phyloP scores from a whole-genome alignment of 2,113 vertebrate species.

The Nestor notabilis region DNA sequence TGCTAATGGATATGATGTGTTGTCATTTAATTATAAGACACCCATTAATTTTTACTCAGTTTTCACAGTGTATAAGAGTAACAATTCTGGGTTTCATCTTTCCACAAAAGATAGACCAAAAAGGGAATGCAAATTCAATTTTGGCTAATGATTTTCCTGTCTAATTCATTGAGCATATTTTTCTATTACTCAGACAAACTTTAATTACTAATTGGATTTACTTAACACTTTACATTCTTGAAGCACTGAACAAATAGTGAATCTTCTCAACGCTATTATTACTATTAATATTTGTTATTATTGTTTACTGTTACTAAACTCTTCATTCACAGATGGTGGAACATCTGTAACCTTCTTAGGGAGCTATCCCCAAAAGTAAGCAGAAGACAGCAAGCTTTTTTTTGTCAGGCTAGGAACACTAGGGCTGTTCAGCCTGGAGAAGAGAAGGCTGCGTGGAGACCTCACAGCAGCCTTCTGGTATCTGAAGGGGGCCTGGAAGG shows the following conservation, averaged over 20 bases:
- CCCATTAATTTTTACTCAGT: not conserved
- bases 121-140: not conserved
- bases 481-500: not conserved
- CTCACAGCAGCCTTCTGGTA: not conserved
- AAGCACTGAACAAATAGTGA: conserved; percentile 3
- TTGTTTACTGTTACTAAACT: not conserved
- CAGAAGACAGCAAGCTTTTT: not conserved
- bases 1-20: not conserved
- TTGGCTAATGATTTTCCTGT: not conserved
- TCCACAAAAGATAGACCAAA: not conserved
- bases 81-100: not conserved
- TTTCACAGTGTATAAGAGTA: not conserved
- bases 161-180: not conserved
- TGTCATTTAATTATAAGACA: not conserved
- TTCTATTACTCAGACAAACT: not conserved
- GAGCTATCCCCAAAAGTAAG: not conserved
- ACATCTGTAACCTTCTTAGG: conserved; percentile 28
- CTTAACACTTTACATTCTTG: not conserved
- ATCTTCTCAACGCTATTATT: not conserved
- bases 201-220: not conserved
- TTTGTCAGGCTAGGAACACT: not conserved
- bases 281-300: not conserved
- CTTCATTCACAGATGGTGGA: conserved; percentile 16
- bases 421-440: not conserved
- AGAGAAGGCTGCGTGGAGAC: not conserved